phyloP scores from a whole-genome alignment of 2,888 invertebrate genomes.

The Scaptomyza parva region DNA sequence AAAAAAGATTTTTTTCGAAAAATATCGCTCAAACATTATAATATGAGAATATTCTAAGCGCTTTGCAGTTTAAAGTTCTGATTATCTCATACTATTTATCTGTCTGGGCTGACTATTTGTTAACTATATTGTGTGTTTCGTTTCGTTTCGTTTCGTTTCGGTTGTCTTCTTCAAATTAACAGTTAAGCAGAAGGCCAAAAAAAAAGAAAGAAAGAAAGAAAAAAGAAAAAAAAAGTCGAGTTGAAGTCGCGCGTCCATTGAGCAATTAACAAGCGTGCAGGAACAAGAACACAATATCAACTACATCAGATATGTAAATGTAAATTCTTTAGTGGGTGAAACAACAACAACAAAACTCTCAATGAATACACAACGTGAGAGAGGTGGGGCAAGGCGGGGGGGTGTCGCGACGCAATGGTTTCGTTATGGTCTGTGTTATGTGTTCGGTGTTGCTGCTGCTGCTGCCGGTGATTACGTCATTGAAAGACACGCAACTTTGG shows the following conservation, averaged over 20 bases:
- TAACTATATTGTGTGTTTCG: too few relatives aligned
- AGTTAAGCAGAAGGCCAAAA: slow-evolving; percentile 28
- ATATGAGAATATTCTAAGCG: too few relatives aligned
- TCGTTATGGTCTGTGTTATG: slow-evolving; percentile 41
- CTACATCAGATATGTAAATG: slow-evolving; percentile 48
- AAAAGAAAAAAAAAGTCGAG: slow-evolving; percentile 60
- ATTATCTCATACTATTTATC: neutral
- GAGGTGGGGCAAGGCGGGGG: neutral
- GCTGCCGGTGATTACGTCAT: slow-evolving; percentile 67
- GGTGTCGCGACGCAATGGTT: neutral
- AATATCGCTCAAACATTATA: too few relatives aligned
- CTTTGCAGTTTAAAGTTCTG: neutral
- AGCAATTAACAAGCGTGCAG: slow-evolving; percentile 70
- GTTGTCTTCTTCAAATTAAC: slow-evolving; percentile 45
- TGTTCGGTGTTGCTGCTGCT: slow-evolving; percentile 25
- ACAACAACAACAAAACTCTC: too few relatives aligned
- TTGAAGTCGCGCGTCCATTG: slow-evolving; percentile 63
- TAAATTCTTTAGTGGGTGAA: slow-evolving; percentile 54
- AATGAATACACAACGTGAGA: slow-evolving; percentile 25
- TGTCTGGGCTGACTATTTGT: neutral
- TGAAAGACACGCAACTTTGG: slow-evolving; percentile 74
- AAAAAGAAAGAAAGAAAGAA: slow-evolving; percentile 18
- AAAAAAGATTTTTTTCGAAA: too few relatives aligned
- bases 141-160: too few relatives aligned
- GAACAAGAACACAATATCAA: slow-evolving; percentile 15